These are phyloP conservation scores for Zhuqinia jingwanae DNA, from an alignment of 2,888 invertebrate genomes.

Conservation along the genomic window DNA sequence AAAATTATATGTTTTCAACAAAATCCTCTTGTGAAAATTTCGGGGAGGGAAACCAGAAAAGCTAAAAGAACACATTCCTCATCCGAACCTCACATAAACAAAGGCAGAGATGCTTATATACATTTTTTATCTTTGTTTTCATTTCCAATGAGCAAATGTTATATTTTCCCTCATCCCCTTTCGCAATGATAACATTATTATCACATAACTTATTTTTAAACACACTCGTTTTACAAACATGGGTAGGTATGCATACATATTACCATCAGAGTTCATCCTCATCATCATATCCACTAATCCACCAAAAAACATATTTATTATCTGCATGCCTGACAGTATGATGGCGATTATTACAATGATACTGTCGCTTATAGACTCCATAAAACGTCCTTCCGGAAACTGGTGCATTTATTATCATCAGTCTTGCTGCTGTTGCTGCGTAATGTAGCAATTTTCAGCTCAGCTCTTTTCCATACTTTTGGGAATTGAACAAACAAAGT, in stretches of 20 bases:
- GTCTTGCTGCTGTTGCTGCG: too few species aligned
- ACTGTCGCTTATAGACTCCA: constrained; percentile 3
- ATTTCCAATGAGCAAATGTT: constrained; percentile 12
- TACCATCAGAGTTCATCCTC: background rate
- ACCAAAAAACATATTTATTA: background rate
- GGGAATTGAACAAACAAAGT: background rate
- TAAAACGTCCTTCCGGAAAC: constrained; percentile 18
- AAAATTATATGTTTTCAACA: background rate
- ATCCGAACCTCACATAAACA: background rate
- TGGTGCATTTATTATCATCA: constrained; percentile 26
- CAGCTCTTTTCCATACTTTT: background rate
- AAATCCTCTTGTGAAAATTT: background rate
- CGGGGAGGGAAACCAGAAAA: too few species aligned
- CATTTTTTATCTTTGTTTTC: constrained; percentile 14
- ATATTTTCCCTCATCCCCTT: background rate
- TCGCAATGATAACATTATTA: background rate
- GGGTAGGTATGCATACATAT: too few species aligned
- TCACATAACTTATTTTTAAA: background rate
- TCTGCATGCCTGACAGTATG: background rate
- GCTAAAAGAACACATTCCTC: constrained; percentile 14
- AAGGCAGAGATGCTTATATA: background rate
- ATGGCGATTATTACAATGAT: background rate
- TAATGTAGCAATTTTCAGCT: constrained; percentile 7
- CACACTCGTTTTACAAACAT: background rate
- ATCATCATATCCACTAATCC: background rate